phyloP scores from a whole-genome alignment of 2,888 invertebrate genomes.

The Drosophila siamana region DNA sequence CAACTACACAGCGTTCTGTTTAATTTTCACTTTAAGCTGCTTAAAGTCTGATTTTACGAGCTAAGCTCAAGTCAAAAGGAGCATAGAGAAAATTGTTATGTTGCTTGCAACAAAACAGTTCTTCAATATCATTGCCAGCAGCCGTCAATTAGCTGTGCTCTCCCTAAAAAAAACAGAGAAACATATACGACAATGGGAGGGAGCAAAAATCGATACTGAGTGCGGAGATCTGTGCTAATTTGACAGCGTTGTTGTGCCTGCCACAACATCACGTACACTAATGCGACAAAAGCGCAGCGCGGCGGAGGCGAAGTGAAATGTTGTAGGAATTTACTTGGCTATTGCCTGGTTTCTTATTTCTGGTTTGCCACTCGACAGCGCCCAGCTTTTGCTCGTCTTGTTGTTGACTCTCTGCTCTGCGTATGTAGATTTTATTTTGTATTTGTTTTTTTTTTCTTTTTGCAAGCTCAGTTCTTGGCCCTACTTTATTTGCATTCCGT shows the following conservation, averaged over 20 bases:
- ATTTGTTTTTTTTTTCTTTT: not conserved
- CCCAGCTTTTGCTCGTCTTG: not conserved
- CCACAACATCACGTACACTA: slow-evolving; percentile 76
- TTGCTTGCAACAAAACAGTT: not conserved
- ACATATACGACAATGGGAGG: not conserved
- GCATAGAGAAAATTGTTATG: not conserved
- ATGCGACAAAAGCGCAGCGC: slow-evolving; percentile 81
- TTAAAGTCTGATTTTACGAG: slow-evolving; percentile 18
- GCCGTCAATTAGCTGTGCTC: not conserved
- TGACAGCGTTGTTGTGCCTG: slow-evolving; percentile 15
- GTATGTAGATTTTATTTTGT: slow-evolving; percentile 30
- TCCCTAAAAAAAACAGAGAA: not conserved
- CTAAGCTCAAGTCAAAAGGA: slow-evolving; percentile 3
- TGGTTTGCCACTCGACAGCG: not conserved
- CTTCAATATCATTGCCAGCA: not conserved
- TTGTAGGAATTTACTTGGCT: slow-evolving; percentile 75
- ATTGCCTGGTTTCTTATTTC: slow-evolving; percentile 19
- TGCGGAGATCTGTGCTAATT: slow-evolving; percentile 7
- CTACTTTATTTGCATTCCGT: slow-evolving; percentile 73
- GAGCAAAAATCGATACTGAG: not conserved
- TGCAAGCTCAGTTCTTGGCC: slow-evolving; percentile 23
- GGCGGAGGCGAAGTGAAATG: too few species aligned
- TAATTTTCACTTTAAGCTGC: slow-evolving; percentile 36
- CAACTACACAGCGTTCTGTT: slow-evolving; percentile 4
- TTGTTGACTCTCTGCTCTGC: not conserved